A percentile compares a stretch with the other conserved stretches of the same genome.
phyloP scores from a whole-genome alignment of 2,113 vertebrate species.

The Motacilla tschutschensis region DNA sequence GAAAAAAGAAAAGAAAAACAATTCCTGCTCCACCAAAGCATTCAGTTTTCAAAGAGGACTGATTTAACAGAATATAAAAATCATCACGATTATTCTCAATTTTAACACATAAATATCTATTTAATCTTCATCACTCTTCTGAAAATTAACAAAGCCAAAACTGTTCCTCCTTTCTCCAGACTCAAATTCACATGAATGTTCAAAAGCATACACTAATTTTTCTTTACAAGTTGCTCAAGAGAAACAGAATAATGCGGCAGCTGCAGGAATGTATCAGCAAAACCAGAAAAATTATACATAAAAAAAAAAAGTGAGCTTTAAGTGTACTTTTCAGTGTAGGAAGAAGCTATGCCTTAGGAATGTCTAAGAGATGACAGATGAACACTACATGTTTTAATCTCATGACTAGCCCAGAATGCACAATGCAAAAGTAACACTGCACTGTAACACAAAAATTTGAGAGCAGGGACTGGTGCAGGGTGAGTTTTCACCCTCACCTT shows the following conservation, averaged over 20 bases:
- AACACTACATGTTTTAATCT: background rate
- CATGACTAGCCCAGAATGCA: background rate
- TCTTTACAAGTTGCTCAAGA: background rate
- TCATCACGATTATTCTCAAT: background rate
- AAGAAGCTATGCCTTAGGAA: background rate
- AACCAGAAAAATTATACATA: background rate
- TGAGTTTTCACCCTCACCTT: background rate
- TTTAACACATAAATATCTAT: background rate
- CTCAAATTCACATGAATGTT: background rate
- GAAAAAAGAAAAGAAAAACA: background rate
- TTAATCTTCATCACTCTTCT: background rate
- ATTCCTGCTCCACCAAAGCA: background rate
- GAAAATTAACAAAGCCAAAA: background rate
- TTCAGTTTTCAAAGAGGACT: background rate
- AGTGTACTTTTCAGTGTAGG: background rate
- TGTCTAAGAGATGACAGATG: background rate
- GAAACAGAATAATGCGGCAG: background rate
- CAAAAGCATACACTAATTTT: background rate
- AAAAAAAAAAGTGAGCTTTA: background rate
- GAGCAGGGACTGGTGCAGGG: background rate
- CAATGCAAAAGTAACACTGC: rapidly evolving
- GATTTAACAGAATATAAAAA: background rate
- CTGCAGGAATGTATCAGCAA: background rate
- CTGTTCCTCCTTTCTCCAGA: background rate
- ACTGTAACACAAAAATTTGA: rapidly evolving